These are phyloP conservation scores for Pterostichus madidus DNA, from an alignment of 2,888 invertebrate species.

Conservation along the genomic window DNA sequence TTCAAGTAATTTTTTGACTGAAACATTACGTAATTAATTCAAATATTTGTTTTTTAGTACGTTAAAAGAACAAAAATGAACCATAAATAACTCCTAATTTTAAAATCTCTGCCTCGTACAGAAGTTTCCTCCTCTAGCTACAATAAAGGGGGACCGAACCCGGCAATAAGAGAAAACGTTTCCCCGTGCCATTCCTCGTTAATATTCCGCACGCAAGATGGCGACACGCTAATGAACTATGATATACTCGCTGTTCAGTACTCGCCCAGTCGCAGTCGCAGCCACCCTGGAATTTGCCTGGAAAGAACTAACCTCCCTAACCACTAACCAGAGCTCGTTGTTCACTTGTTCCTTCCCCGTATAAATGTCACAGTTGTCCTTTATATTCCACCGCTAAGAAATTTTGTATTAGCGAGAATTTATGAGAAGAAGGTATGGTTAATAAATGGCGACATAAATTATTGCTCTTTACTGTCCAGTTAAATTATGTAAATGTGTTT, in stretches of 20 bases:
- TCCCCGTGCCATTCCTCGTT: slow-evolving; percentile 45
- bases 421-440: not conserved
- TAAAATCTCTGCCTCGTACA: slow-evolving; percentile 1
- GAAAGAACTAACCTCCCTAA: slow-evolving; percentile 35
- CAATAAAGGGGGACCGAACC: too few relatives aligned
- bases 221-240: slow-evolving; percentile 64
- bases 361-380: slow-evolving; percentile 45
- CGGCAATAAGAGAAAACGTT: slow-evolving; percentile 60
- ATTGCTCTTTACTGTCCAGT: not conserved
- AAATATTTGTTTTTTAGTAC: too few relatives aligned
- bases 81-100: slow-evolving; percentile 9
- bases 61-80: too few relatives aligned
- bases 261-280: slow-evolving; percentile 14
- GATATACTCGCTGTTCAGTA: slow-evolving; percentile 38
- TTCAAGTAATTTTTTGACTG: too few relatives aligned
- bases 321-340: slow-evolving; percentile 2
- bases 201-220: slow-evolving; percentile 65
- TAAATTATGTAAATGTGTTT: too few relatives aligned
- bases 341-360: slow-evolving; percentile 16
- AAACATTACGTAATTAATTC: too few relatives aligned
- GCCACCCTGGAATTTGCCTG: not conserved
- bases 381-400: slow-evolving; percentile 21
- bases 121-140: not conserved
- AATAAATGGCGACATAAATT: not conserved
- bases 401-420: slow-evolving; percentile 12